Percentiles rank a stretch among this genome's conserved stretches.
These are phyloP conservation scores for Neotoxoptera formosana DNA, from an alignment of 1,140 invertebrate species.

Conservation along the genomic window DNA sequence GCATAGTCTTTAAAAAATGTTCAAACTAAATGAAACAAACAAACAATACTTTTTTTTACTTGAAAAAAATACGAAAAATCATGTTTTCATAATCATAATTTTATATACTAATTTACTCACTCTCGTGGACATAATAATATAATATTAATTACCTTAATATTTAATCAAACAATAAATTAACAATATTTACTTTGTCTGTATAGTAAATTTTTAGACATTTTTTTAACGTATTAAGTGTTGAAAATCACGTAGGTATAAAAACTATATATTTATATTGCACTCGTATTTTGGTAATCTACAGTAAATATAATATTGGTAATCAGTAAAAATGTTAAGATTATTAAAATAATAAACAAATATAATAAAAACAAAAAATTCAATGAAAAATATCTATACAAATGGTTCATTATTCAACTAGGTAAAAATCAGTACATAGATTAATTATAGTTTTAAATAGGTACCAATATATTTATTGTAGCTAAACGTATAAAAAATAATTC, in stretches of 20 bases:
- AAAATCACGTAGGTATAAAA: slow-evolving; percentile 17
- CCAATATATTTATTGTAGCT: not conserved
- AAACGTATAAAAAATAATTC: not conserved
- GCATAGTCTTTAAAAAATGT: not conserved
- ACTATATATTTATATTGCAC: slow-evolving; percentile 45
- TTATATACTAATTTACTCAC: not conserved
- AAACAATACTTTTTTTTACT: not conserved
- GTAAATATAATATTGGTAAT: slow-evolving; percentile 15
- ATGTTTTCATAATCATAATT: not conserved
- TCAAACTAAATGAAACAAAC: not conserved
- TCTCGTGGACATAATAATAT: not conserved
- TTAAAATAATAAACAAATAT: not conserved
- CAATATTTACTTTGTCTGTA: not conserved
- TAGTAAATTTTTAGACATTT: not conserved
- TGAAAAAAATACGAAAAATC: not conserved
- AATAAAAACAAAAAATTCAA: not conserved
- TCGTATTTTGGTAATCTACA: slow-evolving; percentile 47
- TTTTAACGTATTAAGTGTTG: not conserved
- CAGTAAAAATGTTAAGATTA: not conserved
- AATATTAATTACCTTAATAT: not conserved
- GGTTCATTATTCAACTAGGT: not conserved
- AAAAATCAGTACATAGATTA: not conserved
- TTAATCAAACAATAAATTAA: slow-evolving; percentile 16
- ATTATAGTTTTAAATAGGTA: not conserved
- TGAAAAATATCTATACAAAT: not conserved